These are phyloP conservation scores for Phocoena sinus DNA, from an alignment of 2,113 vertebrate genomes.

Conservation along the genomic window DNA sequence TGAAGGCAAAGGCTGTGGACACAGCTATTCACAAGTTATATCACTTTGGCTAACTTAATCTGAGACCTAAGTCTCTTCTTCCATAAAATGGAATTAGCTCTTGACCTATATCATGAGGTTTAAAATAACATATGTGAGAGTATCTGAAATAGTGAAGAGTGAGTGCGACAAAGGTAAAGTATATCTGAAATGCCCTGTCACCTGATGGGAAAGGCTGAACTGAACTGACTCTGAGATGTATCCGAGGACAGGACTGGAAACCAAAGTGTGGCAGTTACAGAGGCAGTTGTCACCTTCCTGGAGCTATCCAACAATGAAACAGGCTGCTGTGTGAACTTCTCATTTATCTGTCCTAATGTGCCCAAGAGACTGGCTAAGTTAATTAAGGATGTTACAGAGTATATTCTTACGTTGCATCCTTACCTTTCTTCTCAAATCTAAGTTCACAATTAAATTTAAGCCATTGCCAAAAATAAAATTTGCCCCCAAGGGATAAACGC, in stretches of 20 bases:
- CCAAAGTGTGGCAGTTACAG: neutral
- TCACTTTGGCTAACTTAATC: neutral
- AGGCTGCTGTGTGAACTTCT: neutral
- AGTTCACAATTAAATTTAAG: neutral
- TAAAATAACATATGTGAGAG: neutral
- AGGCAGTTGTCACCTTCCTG: neutral
- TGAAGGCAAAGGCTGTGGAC: neutral
- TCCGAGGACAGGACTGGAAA: neutral
- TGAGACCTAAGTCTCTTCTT: neutral
- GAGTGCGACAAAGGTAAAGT: neutral
- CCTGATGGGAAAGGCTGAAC: neutral
- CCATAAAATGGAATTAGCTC: neutral
- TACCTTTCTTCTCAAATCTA: slow-evolving; percentile 6
- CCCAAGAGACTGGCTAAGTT: neutral
- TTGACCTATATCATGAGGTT: neutral
- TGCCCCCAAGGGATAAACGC: neutral
- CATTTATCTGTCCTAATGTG: neutral
- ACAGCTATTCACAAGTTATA: neutral
- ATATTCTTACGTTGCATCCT: neutral
- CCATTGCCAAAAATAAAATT: slow-evolving; percentile 17
- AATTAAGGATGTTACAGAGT: neutral
- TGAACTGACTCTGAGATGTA: neutral
- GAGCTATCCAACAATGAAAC: neutral
- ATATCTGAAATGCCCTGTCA: neutral
- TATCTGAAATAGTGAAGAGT: neutral